Base-by-base conservation (phyloP, 1,140 invertebrate genomes). In the Magallana angulata region DNA sequence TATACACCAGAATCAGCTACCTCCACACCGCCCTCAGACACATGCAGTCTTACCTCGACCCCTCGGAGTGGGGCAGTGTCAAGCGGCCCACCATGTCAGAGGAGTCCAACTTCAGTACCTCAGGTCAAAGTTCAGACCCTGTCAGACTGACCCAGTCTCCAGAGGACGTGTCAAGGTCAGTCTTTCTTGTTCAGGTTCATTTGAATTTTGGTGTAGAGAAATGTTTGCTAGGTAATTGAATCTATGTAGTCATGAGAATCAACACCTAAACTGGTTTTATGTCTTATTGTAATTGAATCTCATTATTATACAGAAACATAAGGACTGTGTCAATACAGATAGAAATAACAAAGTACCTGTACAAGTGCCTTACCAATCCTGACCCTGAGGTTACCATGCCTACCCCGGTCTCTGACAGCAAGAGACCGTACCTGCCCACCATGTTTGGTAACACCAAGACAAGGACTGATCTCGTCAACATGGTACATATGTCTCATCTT, bases 291-390 rank as follows among this genome's bases (percentile, higher is more conserved):
- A 48, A 48, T 1, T 48, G 1, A 4, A 2, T 16, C 3, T 64
- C 1, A 64, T 57, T 82, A 57, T 82, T 56, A n/a, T 8, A 14
- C 56, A 85, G 56, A 71, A 48, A 64, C 82, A 57, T 83, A 81
- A 68, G 36, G n/a, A 62, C 56, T 36, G 92, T 95, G 36, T 91
- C 91, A n/a, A 90, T 94, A n/a, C 94, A 95, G 86, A 94, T 94
- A 88, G 94, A 95, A 82, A 92, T 95, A 56, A 94, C 94, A 8
- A 93, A 94, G 84, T 94, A 92, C 87, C 84, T 95, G 82, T 89
- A 93, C 8, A 86, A 89, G 16, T 93, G 91, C 89, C 84, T 93
- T 81, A 92, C 90, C 68, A 91, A 90, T 58, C 86, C 85, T 9
- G 90, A 91, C 48, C 82, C 90, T 16, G 88, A 84, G 24, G 76